Evolutionary conservation across 2,797 vertebrate genomes (phyloP).

Genomic region (Gobionotothen gibberifrons): DNA sequence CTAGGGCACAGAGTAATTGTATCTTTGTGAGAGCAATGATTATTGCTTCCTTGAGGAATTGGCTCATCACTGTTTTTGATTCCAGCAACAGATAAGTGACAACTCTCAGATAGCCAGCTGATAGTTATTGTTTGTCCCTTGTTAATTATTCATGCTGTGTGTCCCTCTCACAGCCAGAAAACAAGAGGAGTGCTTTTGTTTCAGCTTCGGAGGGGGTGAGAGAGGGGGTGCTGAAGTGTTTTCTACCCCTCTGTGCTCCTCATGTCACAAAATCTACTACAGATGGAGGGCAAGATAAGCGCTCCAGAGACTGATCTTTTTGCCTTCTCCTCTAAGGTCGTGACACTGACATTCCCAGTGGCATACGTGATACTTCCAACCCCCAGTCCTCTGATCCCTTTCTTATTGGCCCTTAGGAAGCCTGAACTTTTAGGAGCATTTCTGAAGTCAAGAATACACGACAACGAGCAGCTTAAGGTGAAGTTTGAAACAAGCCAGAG

Average conservation of each 20-base stretch:
- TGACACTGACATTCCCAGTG: slow-evolving; percentile 84
- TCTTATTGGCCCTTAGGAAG: slow-evolving; percentile 45
- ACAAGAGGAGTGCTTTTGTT: slow-evolving; percentile 74
- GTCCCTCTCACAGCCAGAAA: slow-evolving; percentile 58
- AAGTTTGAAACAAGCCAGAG: slow-evolving; percentile 36
- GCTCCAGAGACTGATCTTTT: slow-evolving; percentile 73
- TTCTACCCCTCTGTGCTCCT: slow-evolving; percentile 73
- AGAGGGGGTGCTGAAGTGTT: slow-evolving; percentile 63
- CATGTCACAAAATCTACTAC: slow-evolving; percentile 81
- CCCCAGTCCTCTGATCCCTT: slow-evolving; percentile 55
- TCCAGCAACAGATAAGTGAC: slow-evolving; percentile 49
- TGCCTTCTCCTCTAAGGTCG: slow-evolving; percentile 78
- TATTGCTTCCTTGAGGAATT: slow-evolving; percentile 11
- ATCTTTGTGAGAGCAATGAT: slow-evolving; percentile 6
- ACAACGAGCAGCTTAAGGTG: slow-evolving; percentile 6
- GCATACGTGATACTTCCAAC: slow-evolving; percentile 77
- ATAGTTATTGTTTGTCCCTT: slow-evolving; percentile 66
- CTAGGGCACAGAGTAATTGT: slow-evolving; percentile 5
- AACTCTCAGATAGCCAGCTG: slow-evolving; percentile 50
- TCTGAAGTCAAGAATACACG: slow-evolving; percentile 34
- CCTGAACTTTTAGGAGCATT: slow-evolving; percentile 45
- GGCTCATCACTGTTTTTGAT: slow-evolving; percentile 41
- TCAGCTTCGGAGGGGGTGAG: slow-evolving; percentile 40
- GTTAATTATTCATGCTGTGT: slow-evolving; percentile 76
- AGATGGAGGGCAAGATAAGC: slow-evolving; percentile 84